Evolutionary conservation across 92 coral and sea anemone species (phyloP).

Genomic region (Epizoanthus illoricatus): DNA sequence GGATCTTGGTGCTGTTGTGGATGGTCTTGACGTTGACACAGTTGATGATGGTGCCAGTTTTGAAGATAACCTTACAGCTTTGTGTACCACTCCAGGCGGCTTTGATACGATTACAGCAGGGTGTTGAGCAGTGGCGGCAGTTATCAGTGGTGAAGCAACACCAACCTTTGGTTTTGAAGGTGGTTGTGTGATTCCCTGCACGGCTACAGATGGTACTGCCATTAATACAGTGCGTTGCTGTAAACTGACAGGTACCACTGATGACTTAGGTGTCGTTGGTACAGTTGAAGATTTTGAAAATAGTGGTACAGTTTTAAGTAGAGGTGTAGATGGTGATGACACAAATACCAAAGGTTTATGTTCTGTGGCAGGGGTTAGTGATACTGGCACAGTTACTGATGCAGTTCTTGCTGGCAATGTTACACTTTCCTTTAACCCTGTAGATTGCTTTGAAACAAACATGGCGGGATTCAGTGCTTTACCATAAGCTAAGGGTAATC

Average conservation of each 20-base stretch:
- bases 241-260: neutral
- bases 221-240: neutral
- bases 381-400: neutral
- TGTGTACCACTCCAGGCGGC: too few species aligned
- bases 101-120: too few species aligned
- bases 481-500: neutral
- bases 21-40: too few species aligned
- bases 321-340: neutral
- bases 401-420: conserved; percentile 14
- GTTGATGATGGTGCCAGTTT: too few species aligned
- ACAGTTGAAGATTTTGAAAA: neutral
- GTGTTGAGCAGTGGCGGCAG: too few species aligned
- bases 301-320: neutral
- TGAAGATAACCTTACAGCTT: too few species aligned
- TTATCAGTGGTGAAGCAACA: too few species aligned
- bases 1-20: too few species aligned
- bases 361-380: neutral
- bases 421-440: conserved; percentile 18
- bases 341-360: neutral
- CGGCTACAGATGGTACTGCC: too few species aligned
- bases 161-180: too few species aligned
- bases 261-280: neutral
- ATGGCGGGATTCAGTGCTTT: conserved; percentile 31
- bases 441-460: conserved; percentile 10
- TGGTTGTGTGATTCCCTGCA: too few species aligned